Percentiles rank a stretch among this genome's conserved stretches.
Evolutionary conservation across 2,888 invertebrate species (phyloP).

Genomic region (Orthonychiurus folsomi): DNA sequence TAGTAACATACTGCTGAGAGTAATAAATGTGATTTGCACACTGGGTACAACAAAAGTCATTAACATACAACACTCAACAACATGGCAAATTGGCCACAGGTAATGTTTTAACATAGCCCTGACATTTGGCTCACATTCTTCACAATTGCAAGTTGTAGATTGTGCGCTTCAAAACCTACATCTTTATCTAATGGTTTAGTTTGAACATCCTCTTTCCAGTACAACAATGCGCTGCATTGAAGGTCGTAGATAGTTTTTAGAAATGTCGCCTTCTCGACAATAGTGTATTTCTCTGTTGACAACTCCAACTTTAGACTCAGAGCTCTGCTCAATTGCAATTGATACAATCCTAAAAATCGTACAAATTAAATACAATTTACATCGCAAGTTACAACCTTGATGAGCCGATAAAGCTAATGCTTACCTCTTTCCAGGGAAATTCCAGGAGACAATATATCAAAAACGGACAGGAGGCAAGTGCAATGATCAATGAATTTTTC

Average conservation of each 20-base stretch:
- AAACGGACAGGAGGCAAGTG: slow-evolving; percentile 20
- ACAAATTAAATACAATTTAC: too few relatives aligned
- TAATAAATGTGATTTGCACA: too few relatives aligned
- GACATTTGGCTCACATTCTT: not conserved
- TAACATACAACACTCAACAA: too few relatives aligned
- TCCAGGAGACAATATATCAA: slow-evolving; percentile 26
- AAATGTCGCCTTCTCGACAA: not conserved
- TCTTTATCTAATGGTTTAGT: slow-evolving; percentile 4
- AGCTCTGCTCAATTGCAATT: slow-evolving; percentile 10
- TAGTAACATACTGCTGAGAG: too few relatives aligned
- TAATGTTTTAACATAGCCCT: too few relatives aligned
- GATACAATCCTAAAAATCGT: too few relatives aligned
- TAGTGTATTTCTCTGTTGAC: not conserved
- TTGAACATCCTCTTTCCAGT: slow-evolving; percentile 14
- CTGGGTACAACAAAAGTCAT: too few relatives aligned
- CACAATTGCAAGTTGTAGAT: slow-evolving; percentile 2
- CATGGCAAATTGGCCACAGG: too few relatives aligned
- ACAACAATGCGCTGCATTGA: not conserved
- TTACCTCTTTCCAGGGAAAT: slow-evolving; percentile 31
- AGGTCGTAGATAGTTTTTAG: slow-evolving; percentile 5
- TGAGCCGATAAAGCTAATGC: too few relatives aligned
- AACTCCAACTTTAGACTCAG: not conserved
- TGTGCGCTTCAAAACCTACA: slow-evolving; percentile 9
- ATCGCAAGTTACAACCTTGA: too few relatives aligned
- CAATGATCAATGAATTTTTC: slow-evolving; percentile 24